These are phyloP conservation scores for Sebastes kiyomatsui DNA, from an alignment of 2,797 vertebrate species.

Conservation along the genomic window DNA sequence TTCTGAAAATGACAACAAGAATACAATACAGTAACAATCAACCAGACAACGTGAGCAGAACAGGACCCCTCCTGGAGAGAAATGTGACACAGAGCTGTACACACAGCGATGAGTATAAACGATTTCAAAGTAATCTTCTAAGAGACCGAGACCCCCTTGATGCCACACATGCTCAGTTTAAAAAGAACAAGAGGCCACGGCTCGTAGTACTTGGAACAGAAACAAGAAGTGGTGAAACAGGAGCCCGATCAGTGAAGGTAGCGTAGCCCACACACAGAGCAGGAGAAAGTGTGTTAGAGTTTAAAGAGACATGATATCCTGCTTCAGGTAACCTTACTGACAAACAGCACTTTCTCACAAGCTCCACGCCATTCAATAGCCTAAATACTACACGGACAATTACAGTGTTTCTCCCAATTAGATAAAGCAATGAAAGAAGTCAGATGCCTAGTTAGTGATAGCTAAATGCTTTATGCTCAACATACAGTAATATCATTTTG, in stretches of 20 bases:
- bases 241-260: slow-evolving; percentile 50
- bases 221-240: slow-evolving; percentile 66
- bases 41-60: slow-evolving; percentile 1
- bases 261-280: slow-evolving; percentile 58
- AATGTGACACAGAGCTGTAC: slow-evolving; percentile 37
- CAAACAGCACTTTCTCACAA: slow-evolving; percentile 39
- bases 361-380: slow-evolving; percentile 14
- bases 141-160: slow-evolving; percentile 47
- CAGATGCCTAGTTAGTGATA: neutral
- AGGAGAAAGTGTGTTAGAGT: slow-evolving; percentile 58
- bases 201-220: slow-evolving; percentile 34
- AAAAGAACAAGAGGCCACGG: slow-evolving; percentile 14
- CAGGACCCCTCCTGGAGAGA: slow-evolving; percentile 2
- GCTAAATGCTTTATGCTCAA: neutral
- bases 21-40: neutral
- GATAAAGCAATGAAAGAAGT: neutral
- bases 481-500: neutral
- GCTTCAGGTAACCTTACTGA: slow-evolving; percentile 55
- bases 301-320: slow-evolving; percentile 67
- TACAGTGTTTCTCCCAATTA: slow-evolving; percentile 7
- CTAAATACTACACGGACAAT: slow-evolving; percentile 17
- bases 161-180: slow-evolving; percentile 24
- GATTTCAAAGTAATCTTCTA: slow-evolving; percentile 46
- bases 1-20: slow-evolving; percentile 42
- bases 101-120: neutral